These are phyloP conservation scores for Excalfactoria chinensis DNA, from an alignment of 2,113 vertebrate species.

Conservation along the genomic window DNA sequence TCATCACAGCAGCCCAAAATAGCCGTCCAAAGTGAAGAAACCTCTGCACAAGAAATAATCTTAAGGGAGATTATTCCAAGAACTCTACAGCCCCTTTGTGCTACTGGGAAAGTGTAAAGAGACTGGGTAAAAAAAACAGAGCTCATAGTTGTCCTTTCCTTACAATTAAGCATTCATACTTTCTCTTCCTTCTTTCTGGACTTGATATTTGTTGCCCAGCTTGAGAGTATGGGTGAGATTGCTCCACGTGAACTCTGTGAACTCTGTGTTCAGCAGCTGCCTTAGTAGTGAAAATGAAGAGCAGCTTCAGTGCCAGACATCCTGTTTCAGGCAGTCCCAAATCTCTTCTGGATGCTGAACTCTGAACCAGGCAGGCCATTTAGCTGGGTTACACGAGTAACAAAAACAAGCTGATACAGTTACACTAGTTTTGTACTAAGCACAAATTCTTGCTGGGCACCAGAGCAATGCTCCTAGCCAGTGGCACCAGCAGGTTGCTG, in stretches of 20 bases:
- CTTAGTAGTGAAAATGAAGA: not conserved
- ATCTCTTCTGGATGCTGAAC: not conserved
- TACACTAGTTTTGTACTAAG: not conserved
- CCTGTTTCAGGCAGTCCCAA: not conserved
- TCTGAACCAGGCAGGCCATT: not conserved
- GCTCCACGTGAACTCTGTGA: not conserved
- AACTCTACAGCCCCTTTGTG: not conserved
- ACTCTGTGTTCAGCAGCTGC: not conserved
- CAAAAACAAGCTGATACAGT: not conserved
- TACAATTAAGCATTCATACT: not conserved
- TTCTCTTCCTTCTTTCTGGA: conserved; percentile 18
- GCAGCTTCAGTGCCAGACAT: not conserved
- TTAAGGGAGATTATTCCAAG: not conserved
- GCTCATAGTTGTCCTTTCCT: not conserved
- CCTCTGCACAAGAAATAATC: conserved; percentile 7
- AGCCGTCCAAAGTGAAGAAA: conserved; percentile 37
- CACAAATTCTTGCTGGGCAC: not conserved
- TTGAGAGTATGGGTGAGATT: not conserved
- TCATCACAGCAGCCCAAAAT: conserved; percentile 38
- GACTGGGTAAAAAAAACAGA: not conserved
- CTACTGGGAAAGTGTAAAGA: not conserved
- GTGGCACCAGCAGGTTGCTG: not conserved
- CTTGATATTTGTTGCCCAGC: not conserved
- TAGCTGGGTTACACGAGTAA: not conserved
- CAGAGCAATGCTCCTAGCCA: not conserved